These are phyloP conservation scores for Erannis defoliaria DNA, from an alignment of 2,888 invertebrate genomes.

Conservation along the genomic window DNA sequence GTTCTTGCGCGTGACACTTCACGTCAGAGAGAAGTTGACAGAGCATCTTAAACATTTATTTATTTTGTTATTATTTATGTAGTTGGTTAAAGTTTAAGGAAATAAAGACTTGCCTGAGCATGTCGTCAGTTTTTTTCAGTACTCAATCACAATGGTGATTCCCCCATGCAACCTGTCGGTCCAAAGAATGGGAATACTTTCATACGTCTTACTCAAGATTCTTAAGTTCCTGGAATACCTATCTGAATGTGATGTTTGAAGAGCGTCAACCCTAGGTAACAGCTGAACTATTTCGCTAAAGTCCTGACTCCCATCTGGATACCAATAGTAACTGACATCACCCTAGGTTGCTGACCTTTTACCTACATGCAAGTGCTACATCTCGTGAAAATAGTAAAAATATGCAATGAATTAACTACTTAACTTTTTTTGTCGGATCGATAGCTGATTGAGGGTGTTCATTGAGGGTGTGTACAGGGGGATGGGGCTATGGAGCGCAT, in stretches of 20 bases:
- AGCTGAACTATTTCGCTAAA: neutral
- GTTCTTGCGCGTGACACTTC: no score
- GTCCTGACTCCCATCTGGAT: neutral
- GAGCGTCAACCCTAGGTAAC: conserved; percentile 12
- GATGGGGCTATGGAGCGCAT: conserved; percentile 68
- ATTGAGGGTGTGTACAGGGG: conserved; percentile 70
- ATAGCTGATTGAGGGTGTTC: conserved; percentile 80
- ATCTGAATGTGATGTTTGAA: neutral
- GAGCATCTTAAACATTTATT: no score
- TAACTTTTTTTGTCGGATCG: conserved; percentile 65
- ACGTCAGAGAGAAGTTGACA: no score
- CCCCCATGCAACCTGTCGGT: no score
- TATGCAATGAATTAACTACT: conserved; percentile 72
- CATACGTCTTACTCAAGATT: neutral
- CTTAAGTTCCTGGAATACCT: neutral
- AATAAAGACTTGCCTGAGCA: no score
- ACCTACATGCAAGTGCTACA: conserved; percentile 47
- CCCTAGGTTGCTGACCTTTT: conserved; percentile 50
- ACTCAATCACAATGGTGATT: no score
- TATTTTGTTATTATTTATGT: no score
- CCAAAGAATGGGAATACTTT: neutral
- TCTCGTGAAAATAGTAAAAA: conserved; percentile 43
- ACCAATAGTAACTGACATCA: conserved; percentile 7
- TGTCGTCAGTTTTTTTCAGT: no score
- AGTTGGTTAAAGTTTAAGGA: no score